These are phyloP conservation scores for Perccottus glenii DNA, from an alignment of 2,113 vertebrate genomes.

Conservation along the genomic window DNA sequence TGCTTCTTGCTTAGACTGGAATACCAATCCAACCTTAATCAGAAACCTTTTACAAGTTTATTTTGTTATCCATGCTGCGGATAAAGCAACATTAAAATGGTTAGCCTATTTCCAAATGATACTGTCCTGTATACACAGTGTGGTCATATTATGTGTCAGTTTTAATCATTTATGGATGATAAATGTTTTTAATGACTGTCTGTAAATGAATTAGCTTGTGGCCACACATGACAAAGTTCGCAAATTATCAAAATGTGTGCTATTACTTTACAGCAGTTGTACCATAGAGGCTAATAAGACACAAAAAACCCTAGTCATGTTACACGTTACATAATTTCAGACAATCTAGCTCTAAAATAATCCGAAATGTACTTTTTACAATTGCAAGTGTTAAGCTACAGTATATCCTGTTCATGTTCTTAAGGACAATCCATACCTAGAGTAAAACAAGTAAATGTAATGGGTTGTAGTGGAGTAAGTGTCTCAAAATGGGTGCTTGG, in stretches of 20 bases:
- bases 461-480: background rate
- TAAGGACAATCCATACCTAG: background rate
- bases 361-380: background rate
- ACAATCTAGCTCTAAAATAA: background rate
- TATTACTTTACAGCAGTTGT: conserved; percentile 33
- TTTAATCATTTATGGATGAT: conserved; percentile 33
- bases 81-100: background rate
- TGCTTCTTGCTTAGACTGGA: background rate
- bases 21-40: background rate
- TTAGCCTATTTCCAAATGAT: background rate
- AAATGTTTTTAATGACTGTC: conserved; percentile 45
- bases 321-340: conserved; percentile 30
- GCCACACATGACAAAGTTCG: conserved; percentile 65
- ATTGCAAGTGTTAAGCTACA: background rate
- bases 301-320: background rate
- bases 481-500: background rate
- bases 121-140: background rate
- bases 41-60: background rate
- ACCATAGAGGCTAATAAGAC: conserved; percentile 1
- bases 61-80: background rate
- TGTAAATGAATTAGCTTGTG: conserved; percentile 52
- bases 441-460: background rate
- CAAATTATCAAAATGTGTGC: conserved; percentile 52
- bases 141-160: conserved; percentile 27
- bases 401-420: background rate